Base-by-base conservation (phyloP, 2,797 vertebrate species). In the Sebastes paucispinis region DNA sequence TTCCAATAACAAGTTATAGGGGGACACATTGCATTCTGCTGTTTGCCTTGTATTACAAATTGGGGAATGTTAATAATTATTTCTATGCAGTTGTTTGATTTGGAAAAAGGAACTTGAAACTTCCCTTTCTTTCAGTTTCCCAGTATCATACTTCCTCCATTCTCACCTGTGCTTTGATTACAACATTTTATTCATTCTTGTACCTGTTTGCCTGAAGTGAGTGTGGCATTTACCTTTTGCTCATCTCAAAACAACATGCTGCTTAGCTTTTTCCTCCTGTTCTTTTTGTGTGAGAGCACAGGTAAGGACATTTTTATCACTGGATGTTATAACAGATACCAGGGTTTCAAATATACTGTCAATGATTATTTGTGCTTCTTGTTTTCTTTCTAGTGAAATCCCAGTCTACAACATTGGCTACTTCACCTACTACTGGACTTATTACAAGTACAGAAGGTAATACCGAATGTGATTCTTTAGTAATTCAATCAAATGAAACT, bases 41-140 rank as follows among this genome's bases (percentile, higher is more conserved):
- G 55, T 7, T 43, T 39, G 22, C 7, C 13, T 25, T 39, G 3
- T 32, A 2, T 73, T 2, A 24, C 55, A 80, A 36, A 66, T 18
- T 52, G 8, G 3, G 3, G 8, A 25, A 52, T 57, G 4, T 32
- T 58, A 32, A 50, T 7, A 1, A 31, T 69, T 13, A 39, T 36
- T 69, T 58, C 2, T 69, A 12, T 1, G 4, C 12, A 7, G 12
- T 32, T 57, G 12, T 52, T 77, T 73, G 3, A n/a, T 66, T 52
- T 69, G 16, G n/a, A 34, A 63, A 62, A 75, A 20, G 89, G 93
- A 94, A 94, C 81, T 78, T 79, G 9, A 73, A 34, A 83, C 85
- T 93, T 94, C 90, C 69, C 34, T 63, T 75, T 70, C 8, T 29
- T 39, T 68, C 22, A 55, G 34, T 75, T 79, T 74, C 52, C 73